Evolutionary conservation across 1,140 invertebrate genomes (phyloP).

Genomic region (Camponotus vicinus): DNA sequence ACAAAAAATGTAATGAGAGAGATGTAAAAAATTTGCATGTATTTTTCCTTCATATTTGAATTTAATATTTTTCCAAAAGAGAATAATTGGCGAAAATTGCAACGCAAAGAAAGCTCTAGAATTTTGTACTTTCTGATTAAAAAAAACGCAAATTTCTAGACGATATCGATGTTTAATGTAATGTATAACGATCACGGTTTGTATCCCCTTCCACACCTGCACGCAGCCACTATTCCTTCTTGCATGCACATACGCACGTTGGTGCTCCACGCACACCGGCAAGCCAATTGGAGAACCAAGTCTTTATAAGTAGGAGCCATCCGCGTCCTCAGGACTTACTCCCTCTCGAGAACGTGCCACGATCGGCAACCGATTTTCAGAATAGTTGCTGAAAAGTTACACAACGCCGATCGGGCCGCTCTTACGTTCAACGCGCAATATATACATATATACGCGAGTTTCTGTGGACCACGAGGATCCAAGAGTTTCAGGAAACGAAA

Average conservation of each 20-base stretch:
- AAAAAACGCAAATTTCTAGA: constrained; percentile 39
- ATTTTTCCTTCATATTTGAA: not conserved
- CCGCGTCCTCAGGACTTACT: constrained; percentile 85
- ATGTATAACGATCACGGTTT: constrained; percentile 75
- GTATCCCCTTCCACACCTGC: constrained; percentile 73
- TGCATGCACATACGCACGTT: constrained; percentile 53
- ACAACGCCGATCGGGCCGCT: not conserved
- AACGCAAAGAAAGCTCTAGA: no score
- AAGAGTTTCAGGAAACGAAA: not conserved
- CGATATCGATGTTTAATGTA: constrained; percentile 41
- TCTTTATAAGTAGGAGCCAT: constrained; percentile 86
- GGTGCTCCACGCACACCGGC: constrained; percentile 61
- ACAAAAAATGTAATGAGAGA: not conserved
- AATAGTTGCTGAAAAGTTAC: constrained; percentile 70
- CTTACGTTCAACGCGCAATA: not conserved
- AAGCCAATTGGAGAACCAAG: constrained; percentile 78
- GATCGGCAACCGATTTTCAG: constrained; percentile 83
- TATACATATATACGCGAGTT: constrained; percentile 6
- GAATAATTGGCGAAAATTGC: not conserved
- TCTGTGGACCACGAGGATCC: constrained; percentile 7
- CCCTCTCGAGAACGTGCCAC: constrained; percentile 84
- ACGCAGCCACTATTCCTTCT: constrained; percentile 70
- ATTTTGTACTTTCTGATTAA: no score
- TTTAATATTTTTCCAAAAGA: not conserved
- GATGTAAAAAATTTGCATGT: not conserved